phyloP scores from a whole-genome alignment of 2,888 invertebrate species.

The Athetis lepigone region DNA sequence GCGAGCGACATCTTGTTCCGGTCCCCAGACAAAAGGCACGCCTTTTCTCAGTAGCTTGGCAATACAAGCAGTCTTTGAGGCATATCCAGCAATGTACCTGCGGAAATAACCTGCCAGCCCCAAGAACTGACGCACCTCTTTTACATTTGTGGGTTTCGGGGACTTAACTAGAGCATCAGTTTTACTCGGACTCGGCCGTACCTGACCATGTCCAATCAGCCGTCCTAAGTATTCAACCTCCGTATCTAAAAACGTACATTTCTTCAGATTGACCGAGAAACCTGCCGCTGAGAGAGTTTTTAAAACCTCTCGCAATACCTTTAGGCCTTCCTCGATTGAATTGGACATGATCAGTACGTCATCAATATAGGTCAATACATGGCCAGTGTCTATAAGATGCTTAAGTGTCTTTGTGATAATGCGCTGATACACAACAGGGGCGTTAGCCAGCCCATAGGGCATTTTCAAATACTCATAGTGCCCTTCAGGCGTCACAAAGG shows the following conservation, averaged over 20 bases:
- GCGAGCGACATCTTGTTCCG: not conserved
- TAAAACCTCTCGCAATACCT: not conserved
- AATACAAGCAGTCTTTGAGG: constrained; percentile 6
- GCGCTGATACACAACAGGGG: no score
- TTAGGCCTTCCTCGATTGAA: not conserved
- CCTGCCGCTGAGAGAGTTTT: not conserved
- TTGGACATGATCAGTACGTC: not conserved
- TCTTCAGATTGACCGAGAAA: not conserved
- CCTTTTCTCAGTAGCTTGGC: no score
- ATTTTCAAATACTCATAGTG: no score
- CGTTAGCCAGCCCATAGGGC: no score
- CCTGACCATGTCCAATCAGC: constrained; percentile 1
- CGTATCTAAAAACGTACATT: not conserved
- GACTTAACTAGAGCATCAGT: constrained; percentile 1
- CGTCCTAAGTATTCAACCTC: not conserved
- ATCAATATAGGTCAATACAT: not conserved
- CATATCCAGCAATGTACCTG: not conserved
- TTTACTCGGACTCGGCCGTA: not conserved
- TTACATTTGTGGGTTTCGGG: not conserved
- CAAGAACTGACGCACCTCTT: constrained; percentile 4
- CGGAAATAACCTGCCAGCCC: not conserved
- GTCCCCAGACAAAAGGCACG: not conserved
- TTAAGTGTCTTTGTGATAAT: no score
- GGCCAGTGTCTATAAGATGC: not conserved
- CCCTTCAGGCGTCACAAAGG: no score